These are phyloP conservation scores for Myodes glareolus DNA, from an alignment of 2,113 vertebrate species.

Conservation along the genomic window DNA sequence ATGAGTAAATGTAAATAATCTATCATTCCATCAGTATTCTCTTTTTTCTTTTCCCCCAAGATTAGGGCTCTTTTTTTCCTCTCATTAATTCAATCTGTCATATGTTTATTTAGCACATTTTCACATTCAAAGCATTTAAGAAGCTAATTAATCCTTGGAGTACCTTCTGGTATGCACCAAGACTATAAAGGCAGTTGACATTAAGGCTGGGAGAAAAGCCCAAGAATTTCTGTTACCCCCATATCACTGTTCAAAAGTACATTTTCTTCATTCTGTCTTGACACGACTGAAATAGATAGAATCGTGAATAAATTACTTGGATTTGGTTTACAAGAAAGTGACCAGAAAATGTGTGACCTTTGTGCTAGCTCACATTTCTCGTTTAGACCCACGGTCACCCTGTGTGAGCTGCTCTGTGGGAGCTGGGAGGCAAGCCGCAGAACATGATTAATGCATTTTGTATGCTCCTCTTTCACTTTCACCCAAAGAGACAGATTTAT, in stretches of 20 bases:
- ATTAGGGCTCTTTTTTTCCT: slow-evolving; percentile 33
- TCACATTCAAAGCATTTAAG: slow-evolving; percentile 50
- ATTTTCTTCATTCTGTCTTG: slow-evolving; percentile 65
- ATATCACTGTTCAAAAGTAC: slow-evolving; percentile 9
- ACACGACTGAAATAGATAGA: slow-evolving; percentile 66
- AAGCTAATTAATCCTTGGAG: slow-evolving; percentile 67
- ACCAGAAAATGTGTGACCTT: slow-evolving; percentile 79
- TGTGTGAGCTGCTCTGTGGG: slow-evolving; percentile 67
- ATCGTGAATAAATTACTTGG: slow-evolving; percentile 84
- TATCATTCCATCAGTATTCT: slow-evolving; percentile 46
- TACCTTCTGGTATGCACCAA: slow-evolving; percentile 17
- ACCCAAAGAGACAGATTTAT: slow-evolving; percentile 56
- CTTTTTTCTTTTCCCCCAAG: background rate
- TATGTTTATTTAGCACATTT: slow-evolving; percentile 62
- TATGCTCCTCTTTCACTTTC: slow-evolving; percentile 66
- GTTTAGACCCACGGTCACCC: slow-evolving; percentile 70
- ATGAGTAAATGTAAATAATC: slow-evolving; percentile 42
- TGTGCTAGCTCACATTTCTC: slow-evolving; percentile 75
- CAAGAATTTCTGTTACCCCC: slow-evolving; percentile 53
- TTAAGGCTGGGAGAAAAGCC: slow-evolving; percentile 48
- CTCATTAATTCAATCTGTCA: slow-evolving; percentile 53
- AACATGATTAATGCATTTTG: slow-evolving; percentile 54
- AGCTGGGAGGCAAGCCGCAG: slow-evolving; percentile 61
- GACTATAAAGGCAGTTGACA: slow-evolving; percentile 56
- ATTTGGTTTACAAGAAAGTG: slow-evolving; percentile 83